Evolutionary conservation across 2,797 vertebrate genomes (phyloP), one percentile per base, ranked within the genome.

Genomic region (Tamandua tetradactyla): DNA sequence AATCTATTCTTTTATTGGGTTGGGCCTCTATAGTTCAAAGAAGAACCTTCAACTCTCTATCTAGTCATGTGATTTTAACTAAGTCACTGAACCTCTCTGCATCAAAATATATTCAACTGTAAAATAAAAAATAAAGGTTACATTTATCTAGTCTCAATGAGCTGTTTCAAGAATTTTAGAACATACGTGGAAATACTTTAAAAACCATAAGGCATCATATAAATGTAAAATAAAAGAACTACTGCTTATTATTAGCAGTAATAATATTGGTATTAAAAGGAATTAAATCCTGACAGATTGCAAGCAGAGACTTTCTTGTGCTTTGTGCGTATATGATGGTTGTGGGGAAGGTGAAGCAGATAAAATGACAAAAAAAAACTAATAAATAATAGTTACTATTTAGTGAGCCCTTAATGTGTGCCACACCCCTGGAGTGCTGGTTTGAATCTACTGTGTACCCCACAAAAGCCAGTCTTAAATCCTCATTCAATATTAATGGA

Each of bases 181-280:
- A 87, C 2, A 15, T 59, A 61, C 9, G 44, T 81, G 49, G 81
- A 76, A 75, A 71, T 57, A 71, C 5, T 75, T 86, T 76, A 47
- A 92, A 85, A 85, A 71, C 42, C 76, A 1, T 35, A 86, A 81
- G 55, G 11, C 11, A 78, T 52, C 79, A 74, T 68, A 66, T 66
- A 82, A 95, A 81, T 61, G 23, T 78, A 76, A 79, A 90, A 14
- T 87, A 64, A 90, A 94, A 64, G 35, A 83, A 59, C 55, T 75
- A 75, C 2, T 85, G 27, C n/a, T 81, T 64, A 89, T 75, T 71
- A 20, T 52, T 62, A 87, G 47, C 40, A 95, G 27, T 30, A 93
- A 79, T 52, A 80, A 74, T 87, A 23, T 42, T 71, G 25, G 25
- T 64, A 30, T 55, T 72, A 68, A 64, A 3, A 80, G 25, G 61